Evolutionary conservation across 23 tunicate genomes (phyloP).

Genomic region (Phallusia fumigata): DNA sequence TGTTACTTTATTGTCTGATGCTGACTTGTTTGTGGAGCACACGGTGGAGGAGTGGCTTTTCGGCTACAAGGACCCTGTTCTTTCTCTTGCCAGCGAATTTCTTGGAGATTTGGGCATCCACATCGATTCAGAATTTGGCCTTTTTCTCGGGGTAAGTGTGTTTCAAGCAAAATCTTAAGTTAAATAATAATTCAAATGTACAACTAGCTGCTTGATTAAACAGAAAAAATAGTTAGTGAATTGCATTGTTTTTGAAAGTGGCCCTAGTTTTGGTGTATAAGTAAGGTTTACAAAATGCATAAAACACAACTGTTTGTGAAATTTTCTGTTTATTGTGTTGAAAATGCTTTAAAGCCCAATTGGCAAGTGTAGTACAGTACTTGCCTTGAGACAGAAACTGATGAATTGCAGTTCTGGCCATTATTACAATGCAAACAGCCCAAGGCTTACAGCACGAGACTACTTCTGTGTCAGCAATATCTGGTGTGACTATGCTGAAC

Average conservation of each 20-base stretch:
- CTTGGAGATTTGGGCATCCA: neutral
- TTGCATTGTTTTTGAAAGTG: neutral
- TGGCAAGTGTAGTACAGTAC: too few relatives aligned
- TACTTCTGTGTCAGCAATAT: neutral
- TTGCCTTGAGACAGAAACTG: too few relatives aligned
- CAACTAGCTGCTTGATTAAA: too few relatives aligned
- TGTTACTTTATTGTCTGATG: conserved; percentile 17
- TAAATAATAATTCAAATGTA: too few relatives aligned
- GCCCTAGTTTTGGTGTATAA: too few relatives aligned
- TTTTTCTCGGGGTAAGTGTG: conserved; percentile 50
- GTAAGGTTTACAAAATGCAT: too few relatives aligned
- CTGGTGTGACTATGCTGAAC: too few relatives aligned
- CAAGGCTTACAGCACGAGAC: neutral
- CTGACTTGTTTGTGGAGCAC: conserved; percentile 50
- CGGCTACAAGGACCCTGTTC: conserved; percentile 72
- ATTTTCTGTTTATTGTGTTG: too few relatives aligned
- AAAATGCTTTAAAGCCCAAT: too few relatives aligned
- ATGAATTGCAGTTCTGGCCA: neutral
- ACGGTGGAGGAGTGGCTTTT: conserved; percentile 75
- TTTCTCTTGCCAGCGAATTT: conserved; percentile 31
- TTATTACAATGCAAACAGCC: conserved; percentile 1
- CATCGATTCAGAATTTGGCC: conserved; percentile 69
- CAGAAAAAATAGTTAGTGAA: neutral
- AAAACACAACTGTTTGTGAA: too few relatives aligned
- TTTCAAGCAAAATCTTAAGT: neutral